Evolutionary conservation across 2,797 vertebrate genomes (phyloP).

Genomic region (Tenualosa ilisha): DNA sequence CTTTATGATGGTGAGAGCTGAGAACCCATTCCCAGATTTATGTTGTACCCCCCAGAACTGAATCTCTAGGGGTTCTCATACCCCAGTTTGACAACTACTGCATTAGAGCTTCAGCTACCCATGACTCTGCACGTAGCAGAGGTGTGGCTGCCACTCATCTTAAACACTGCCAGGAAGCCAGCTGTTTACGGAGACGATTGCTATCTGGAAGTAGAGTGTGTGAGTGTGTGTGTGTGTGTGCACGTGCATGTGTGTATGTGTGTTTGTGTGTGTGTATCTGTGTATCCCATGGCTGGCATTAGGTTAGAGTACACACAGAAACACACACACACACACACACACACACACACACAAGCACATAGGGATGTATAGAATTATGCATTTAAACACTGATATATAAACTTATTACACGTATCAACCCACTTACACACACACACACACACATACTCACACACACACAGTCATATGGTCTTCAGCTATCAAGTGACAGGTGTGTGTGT

Average conservation of each 20-base stretch:
- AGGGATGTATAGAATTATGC: no score
- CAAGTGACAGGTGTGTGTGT: not conserved
- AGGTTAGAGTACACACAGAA: not conserved
- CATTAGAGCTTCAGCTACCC: not conserved
- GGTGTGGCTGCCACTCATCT: not conserved
- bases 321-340: no score
- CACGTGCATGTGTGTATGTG: no score
- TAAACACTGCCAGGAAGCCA: not conserved
- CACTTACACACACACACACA: not conserved
- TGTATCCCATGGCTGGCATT: no score
- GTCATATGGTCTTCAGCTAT: not conserved
- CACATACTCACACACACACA: not conserved
- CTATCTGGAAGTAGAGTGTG: not conserved
- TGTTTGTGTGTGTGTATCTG: not conserved
- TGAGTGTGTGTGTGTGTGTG: not conserved
- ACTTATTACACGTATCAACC: no score
- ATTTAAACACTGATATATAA: no score
- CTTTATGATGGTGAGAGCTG: no score
- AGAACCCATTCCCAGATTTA: no score
- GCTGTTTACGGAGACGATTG: slow-evolving; percentile 2
- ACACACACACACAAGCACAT: not conserved
- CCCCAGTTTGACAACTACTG: no score
- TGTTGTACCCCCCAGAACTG: no score
- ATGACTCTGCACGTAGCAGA: slow-evolving; percentile 1
- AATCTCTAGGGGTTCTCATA: no score